These are phyloP conservation scores for Epizoanthus illoricatus DNA, from an alignment of 92 coral and sea anemone genomes.

Conservation along the genomic window DNA sequence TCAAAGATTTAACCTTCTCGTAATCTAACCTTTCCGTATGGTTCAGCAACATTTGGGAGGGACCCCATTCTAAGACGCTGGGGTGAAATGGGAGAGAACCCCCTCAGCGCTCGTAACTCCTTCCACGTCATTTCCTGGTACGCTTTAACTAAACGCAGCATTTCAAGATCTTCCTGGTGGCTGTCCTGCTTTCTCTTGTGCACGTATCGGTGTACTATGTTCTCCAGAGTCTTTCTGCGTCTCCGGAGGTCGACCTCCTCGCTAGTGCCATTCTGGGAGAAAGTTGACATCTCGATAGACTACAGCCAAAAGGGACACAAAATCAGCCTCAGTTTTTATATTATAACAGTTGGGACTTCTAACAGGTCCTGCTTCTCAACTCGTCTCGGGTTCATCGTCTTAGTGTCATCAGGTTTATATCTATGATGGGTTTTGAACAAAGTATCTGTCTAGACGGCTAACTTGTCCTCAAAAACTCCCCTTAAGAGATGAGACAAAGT, in stretches of 20 bases:
- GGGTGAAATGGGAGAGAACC: constrained; percentile 15
- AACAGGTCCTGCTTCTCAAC: no score
- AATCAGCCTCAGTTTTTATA: no score
- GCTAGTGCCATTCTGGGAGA: neutral
- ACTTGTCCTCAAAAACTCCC: no score
- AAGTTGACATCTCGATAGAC: constrained; percentile 7
- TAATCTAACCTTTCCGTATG: no score
- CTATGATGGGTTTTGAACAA: no score
- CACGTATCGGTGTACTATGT: constrained; percentile 15
- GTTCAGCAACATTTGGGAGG: neutral
- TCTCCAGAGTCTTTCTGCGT: constrained; percentile 5
- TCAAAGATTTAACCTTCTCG: no score
- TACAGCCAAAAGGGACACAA: neutral
- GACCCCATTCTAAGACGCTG: constrained; percentile 11
- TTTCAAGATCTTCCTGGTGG: constrained; percentile 33
- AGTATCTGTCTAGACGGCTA: no score
- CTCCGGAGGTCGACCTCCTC: neutral
- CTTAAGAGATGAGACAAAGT: no score
- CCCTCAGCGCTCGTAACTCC: constrained; percentile 21
- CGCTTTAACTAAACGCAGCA: constrained; percentile 15
- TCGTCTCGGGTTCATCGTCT: no score
- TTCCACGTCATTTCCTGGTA: constrained; percentile 32
- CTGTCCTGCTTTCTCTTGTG: constrained; percentile 31
- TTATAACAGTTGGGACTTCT: no score
- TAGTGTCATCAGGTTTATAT: no score